phyloP scores from a whole-genome alignment of 2,797 vertebrate species.

The Loriculus beryllinus region DNA sequence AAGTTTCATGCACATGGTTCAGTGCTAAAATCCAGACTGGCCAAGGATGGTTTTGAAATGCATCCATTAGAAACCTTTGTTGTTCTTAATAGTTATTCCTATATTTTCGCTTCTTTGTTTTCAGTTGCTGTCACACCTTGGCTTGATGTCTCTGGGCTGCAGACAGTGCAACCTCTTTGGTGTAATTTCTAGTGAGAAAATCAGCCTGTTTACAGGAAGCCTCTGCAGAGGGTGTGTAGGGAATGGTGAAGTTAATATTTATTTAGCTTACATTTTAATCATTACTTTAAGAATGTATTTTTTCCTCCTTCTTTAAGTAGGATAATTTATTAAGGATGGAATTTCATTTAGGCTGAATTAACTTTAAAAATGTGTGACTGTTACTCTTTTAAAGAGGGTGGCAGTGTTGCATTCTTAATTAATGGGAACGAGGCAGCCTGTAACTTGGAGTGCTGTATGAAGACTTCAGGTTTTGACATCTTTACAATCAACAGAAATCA shows the following conservation, averaged over 20 bases:
- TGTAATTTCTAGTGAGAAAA: slow-evolving; percentile 13
- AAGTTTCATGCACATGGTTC: neutral
- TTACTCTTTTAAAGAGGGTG: neutral
- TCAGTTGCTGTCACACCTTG: neutral
- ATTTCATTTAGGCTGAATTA: neutral
- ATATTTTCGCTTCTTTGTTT: neutral
- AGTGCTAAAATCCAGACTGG: neutral
- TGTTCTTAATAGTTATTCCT: neutral
- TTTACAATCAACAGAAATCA: neutral
- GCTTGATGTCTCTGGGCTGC: neutral
- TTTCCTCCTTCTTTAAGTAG: neutral
- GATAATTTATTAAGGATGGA: neutral
- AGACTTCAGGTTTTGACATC: neutral
- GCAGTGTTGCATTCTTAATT: neutral
- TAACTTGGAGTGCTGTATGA: neutral
- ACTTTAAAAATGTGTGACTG: neutral
- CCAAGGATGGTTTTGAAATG: neutral
- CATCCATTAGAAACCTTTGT: neutral
- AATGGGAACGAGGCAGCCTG: neutral
- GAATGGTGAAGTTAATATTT: neutral
- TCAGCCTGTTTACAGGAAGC: neutral
- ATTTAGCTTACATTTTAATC: neutral
- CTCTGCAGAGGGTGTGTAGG: neutral
- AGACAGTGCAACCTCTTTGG: neutral
- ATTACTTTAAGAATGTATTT: neutral